Evolutionary conservation across 2,888 invertebrate genomes (phyloP).

Genomic region (Cantharis rustica): DNA sequence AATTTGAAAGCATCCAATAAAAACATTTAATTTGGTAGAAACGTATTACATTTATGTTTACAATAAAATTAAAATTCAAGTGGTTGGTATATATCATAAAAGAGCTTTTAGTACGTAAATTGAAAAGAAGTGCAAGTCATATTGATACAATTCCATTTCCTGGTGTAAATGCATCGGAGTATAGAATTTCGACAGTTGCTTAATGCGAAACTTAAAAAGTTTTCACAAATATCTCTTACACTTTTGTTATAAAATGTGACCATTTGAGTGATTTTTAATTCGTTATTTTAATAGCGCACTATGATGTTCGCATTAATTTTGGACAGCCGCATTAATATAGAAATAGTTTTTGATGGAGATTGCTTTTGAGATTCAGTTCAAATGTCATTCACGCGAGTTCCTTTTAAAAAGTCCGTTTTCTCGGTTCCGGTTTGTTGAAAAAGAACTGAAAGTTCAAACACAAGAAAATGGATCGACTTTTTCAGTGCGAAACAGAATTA

Average conservation of each 20-base stretch:
- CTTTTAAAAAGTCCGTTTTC: background rate
- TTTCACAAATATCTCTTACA: background rate
- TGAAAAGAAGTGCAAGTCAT: background rate
- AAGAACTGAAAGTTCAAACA: background rate
- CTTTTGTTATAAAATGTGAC: background rate
- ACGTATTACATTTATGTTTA: background rate
- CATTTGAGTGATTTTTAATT: background rate
- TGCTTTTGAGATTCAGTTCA: background rate
- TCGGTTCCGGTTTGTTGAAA: background rate
- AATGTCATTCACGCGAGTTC: background rate
- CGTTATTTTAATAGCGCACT: background rate
- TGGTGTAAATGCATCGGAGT: background rate
- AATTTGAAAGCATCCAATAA: background rate
- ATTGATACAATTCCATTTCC: slow-evolving; percentile 4
- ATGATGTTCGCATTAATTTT: background rate
- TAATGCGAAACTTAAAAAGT: background rate
- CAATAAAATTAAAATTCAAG: background rate
- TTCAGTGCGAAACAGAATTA: background rate
- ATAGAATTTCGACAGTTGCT: slow-evolving; percentile 4
- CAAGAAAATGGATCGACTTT: background rate
- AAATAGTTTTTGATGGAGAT: background rate
- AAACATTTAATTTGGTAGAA: background rate
- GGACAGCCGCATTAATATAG: background rate
- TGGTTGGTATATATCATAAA: background rate
- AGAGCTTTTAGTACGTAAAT: background rate